Evolutionary conservation across 2,113 vertebrate species (phyloP).

Genomic region (Oceanites oceanicus): DNA sequence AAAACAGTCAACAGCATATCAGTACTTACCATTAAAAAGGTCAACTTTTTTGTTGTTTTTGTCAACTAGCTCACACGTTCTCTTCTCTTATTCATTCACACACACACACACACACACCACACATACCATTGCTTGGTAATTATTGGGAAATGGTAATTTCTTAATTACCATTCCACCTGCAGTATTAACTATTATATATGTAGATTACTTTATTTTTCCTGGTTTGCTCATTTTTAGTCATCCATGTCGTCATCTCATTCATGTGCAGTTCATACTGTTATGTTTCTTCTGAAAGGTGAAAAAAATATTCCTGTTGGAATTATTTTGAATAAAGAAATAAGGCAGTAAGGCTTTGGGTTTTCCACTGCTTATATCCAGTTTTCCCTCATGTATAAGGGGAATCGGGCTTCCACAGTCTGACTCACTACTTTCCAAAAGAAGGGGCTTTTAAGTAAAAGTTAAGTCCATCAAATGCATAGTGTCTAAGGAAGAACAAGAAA

Average conservation of each 20-base stretch:
- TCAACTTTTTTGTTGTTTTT: no score
- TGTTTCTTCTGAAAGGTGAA: neutral
- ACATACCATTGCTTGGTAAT: neutral
- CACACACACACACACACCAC: neutral
- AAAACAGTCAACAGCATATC: neutral
- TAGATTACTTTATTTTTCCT: neutral
- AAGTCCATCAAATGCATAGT: neutral
- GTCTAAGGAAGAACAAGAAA: neutral
- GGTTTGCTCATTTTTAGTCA: neutral
- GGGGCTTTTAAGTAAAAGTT: neutral
- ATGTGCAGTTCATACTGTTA: neutral
- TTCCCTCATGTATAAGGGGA: neutral
- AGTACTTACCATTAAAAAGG: neutral
- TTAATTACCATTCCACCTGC: neutral
- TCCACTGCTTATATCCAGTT: neutral
- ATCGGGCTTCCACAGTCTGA: neutral
- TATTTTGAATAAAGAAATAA: neutral
- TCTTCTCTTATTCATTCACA: neutral
- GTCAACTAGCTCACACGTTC: neutral
- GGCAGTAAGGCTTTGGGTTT: neutral
- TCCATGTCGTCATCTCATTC: neutral
- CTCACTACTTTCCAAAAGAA: neutral
- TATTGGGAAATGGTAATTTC: neutral
- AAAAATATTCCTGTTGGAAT: neutral
- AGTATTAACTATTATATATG: neutral